Evolutionary conservation across 2,888 invertebrate species (phyloP), one percentile per base, ranked within the genome.

Genomic region (Nysson spinosus): DNA sequence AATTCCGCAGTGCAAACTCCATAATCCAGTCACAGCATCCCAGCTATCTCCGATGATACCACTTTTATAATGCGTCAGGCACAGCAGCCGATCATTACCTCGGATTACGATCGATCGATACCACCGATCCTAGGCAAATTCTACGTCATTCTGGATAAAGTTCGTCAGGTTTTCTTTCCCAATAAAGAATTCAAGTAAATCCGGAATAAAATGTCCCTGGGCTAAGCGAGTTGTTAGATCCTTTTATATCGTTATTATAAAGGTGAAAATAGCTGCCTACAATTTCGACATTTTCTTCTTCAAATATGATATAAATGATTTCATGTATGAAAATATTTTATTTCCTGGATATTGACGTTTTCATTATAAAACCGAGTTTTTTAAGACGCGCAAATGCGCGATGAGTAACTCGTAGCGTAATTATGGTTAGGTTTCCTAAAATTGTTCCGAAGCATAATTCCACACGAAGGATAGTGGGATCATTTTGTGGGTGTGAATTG

Each of bases 1-100:
- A 82, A 84, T 83, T 80, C 77, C 80, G 75, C 77, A 78, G 73
- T 79, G 76, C 78, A 78, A 83, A 82, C 81, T 81, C 83, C 81
- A 79, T 83, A 83, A 82, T 83, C 80, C 80, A 82, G 81, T 82
- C 79, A 79, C 55, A 58, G 69, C 68, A 67, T 65, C n/a, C n/a
- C n/a, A n/a, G n/a, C n/a, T n/a, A n/a, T n/a, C 76, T 61, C 32
- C 26, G 46, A 44, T 63, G 55, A 60, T 64, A 58, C 61, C 58
- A 46, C 54, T 79, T 82, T 82, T 79, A 71, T 78, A 79, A 79
- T 78, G 79, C 80, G 78, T 46, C 40, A 54, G 64, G 72, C 65
- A 73, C 65, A 63, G 56, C 55, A 34, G 51, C 40, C 77, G 70
- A 79, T 77, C 77, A 68, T 75, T 78, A 69, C 68, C 71, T 65